These are phyloP conservation scores for Calameuta filiformis DNA, from an alignment of 2,888 invertebrate species.

Conservation along the genomic window DNA sequence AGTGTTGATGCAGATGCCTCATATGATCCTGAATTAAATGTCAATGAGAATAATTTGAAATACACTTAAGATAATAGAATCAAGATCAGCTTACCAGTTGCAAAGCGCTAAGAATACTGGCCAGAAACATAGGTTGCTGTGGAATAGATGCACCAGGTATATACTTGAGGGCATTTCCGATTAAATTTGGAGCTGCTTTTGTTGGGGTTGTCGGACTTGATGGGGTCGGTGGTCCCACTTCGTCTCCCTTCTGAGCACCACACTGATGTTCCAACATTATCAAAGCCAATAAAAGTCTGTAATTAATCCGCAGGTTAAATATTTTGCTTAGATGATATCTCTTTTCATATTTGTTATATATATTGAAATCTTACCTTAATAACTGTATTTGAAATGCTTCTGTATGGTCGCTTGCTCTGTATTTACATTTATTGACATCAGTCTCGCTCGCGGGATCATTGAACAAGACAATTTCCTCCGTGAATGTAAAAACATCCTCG, in stretches of 20 bases:
- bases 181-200: constrained; percentile 50
- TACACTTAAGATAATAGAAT: background rate
- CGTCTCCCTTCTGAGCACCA: constrained; percentile 68
- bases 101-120: constrained; percentile 81
- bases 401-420: constrained; percentile 72
- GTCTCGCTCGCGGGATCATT: constrained; percentile 71
- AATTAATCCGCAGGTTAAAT: constrained; percentile 20
- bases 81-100: constrained; percentile 65
- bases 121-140: constrained; percentile 86
- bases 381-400: constrained; percentile 78
- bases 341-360: background rate
- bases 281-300: constrained; percentile 75
- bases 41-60: constrained; percentile 6
- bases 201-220: constrained; percentile 49
- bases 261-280: constrained; percentile 83
- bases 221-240: constrained; percentile 40
- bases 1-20: constrained; percentile 82
- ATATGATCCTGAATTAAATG: constrained; percentile 69
- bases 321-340: background rate
- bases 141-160: constrained; percentile 75
- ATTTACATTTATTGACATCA: constrained; percentile 69
- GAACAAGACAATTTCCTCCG: constrained; percentile 79
- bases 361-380: constrained; percentile 64
- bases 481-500: constrained; percentile 72
- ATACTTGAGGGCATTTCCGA: constrained; percentile 69